A percentile compares a stretch with the other conserved stretches of the same genome.
Evolutionary conservation across 2,797 vertebrate species (phyloP).

Genomic region (Ptychobarbus kaznakovi): DNA sequence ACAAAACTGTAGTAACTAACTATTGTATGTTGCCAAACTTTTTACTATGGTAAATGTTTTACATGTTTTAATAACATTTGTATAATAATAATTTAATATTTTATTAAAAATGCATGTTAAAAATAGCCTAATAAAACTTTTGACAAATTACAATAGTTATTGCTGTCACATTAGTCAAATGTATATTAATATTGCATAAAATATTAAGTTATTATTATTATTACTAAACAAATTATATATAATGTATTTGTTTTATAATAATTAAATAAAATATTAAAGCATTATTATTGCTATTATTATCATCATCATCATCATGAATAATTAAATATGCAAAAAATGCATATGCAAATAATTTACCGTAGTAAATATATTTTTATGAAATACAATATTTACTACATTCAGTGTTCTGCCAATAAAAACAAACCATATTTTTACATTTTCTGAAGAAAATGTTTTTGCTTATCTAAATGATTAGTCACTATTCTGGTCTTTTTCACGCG

Average conservation of each 20-base stretch:
- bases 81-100: too few relatives aligned
- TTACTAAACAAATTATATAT: too few relatives aligned
- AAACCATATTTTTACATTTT: background rate
- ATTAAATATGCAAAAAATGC: background rate
- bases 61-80: too few relatives aligned
- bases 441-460: background rate
- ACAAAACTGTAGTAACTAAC: too few relatives aligned
- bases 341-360: background rate
- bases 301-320: too few relatives aligned
- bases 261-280: background rate
- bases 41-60: too few relatives aligned
- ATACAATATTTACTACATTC: background rate
- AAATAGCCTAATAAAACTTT: too few relatives aligned
- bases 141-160: background rate
- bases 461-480: background rate
- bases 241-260: too few relatives aligned
- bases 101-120: too few relatives aligned
- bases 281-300: background rate
- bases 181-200: background rate
- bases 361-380: background rate
- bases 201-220: background rate
- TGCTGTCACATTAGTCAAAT: too few relatives aligned
- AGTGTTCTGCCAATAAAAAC: background rate
- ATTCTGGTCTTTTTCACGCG: background rate
- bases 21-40: too few relatives aligned